Base-by-base conservation (phyloP, 1,140 invertebrate genomes). In the Polyergus mexicanus region DNA sequence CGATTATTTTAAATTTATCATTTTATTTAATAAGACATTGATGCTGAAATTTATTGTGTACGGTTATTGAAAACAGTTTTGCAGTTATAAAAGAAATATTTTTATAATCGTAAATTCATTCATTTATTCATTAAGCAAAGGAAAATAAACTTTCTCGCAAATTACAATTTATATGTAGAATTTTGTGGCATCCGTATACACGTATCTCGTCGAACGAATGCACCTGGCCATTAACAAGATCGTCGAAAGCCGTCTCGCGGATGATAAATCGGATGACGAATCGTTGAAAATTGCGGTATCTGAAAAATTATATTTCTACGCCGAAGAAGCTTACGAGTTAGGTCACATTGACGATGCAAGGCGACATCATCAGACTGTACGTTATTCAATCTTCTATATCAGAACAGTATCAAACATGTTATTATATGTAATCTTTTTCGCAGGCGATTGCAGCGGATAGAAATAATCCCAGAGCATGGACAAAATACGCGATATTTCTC, bases 131-230 rank as follows among this genome's bases (percentile, higher is more conserved):
- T 60, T 25, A 44, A 35, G 10, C 10, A 3, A 28, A 25, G 35
- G 6, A 28, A 5, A 13, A 41, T 28, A 62, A n/a, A 32, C 16
- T 7, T 28, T 51, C 13, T 78, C 3, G 32, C 13, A 25, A 78
- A 22, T 16, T 51, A 25, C 8, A 13, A 68, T 44, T 63, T 78
- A 44, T 72, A 85, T 74, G 13, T 32, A 93, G 92, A 89, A 92
- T 69, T 86, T 93, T 41, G 78, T 92, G 0, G 28, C 80, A 8
- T 85, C 88, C 0, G 38, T 85, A 44, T 93, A 92, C 41, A 86
- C 84, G 8, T 92, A 92, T 62, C 69, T 93, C 32, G 85, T 91
- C 0, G 91, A 93, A 16, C 68, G 88, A 63, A 93, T 92, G 92
- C 90, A 92, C 22, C 3, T 71, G 1, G 90, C 84, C 0, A 16